A percentile compares a stretch with the other conserved stretches of the same genome.
Evolutionary conservation across 2,888 invertebrate species (phyloP).

Genomic region (Drosophila testacea): DNA sequence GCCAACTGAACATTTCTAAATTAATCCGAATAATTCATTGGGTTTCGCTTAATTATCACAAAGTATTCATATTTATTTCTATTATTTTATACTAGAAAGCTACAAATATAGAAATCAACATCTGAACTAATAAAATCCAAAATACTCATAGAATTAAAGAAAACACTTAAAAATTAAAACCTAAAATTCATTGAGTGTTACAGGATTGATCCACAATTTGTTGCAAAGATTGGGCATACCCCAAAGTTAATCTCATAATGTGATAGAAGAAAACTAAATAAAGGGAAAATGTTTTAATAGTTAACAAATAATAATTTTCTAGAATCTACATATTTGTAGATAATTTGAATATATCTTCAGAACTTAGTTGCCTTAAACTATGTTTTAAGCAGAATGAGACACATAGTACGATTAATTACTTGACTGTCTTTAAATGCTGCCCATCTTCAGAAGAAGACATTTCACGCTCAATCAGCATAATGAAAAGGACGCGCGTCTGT

Average conservation of each 20-base stretch:
- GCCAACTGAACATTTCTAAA: neutral
- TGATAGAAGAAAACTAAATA: too few relatives aligned
- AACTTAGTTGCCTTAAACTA: neutral
- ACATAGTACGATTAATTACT: neutral
- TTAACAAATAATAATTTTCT: neutral
- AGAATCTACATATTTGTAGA: too few relatives aligned
- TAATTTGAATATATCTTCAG: too few relatives aligned
- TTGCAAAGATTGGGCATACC: too few relatives aligned
- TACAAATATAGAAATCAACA: too few relatives aligned
- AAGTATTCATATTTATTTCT: neutral
- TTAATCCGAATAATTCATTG: neutral
- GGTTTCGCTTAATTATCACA: neutral
- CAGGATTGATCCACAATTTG: too few relatives aligned
- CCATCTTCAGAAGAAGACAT: constrained; percentile 13
- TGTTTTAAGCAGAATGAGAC: neutral
- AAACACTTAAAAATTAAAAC: too few relatives aligned
- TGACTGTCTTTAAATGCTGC: constrained; percentile 4
- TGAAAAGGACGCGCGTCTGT: constrained; percentile 61
- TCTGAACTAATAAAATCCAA: too few relatives aligned
- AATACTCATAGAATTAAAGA: too few relatives aligned
- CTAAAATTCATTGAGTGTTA: too few relatives aligned
- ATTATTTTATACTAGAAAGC: neutral
- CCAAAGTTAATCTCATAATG: too few relatives aligned
- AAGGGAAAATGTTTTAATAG: neutral
- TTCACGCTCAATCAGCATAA: constrained; percentile 65